Base-by-base conservation (phyloP, 2,888 invertebrate genomes). In the Polydesmus complanatus region DNA sequence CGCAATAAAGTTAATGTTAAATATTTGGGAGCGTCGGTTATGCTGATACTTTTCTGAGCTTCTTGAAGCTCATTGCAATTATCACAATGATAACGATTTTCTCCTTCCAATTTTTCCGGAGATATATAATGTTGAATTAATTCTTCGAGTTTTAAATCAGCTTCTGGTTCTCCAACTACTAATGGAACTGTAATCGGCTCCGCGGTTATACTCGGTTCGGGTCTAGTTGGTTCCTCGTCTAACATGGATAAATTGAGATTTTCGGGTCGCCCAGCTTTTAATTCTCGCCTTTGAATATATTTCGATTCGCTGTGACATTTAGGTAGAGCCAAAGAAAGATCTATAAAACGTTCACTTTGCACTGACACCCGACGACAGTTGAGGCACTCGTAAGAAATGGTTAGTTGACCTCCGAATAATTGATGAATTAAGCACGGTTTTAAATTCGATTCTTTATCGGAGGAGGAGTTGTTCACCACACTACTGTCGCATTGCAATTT, bases 21-120 rank as follows among this genome's bases (percentile, higher is more conserved):
- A 73, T 88, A 84, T 53, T 83, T 81, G 0, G 91, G 91, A 3
- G 85, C 80, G 58, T 83, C 81, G 14, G 85, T 80, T 8, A 90
- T 81, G 64, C 78, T 79, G 8, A 84, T 82, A 50, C 79, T 78
- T 27, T 85, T 78, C 70, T 86, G 85, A 0, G 88, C 91, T 69
- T 91, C 88, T 50, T 85, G 83, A 14, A 88, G 75, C 18, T 79
- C 79, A 57, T 80, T 80, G 71, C 91, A 92, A 56, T 80, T 81
- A 63, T 83, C 83, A 76, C 91, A 92, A 65, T 82, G 80, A 73
- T 91, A 92, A 73, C 83, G 81, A 71, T 91, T 91, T 58, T 88
- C 88, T 0, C 86, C 90, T 1, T 82, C 80, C 37, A 91, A 73
- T 60, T 80, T 81, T 71, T 91, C 91, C 1, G 85, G 83, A 22